Percentiles rank a stretch among this genome's conserved stretches.
Evolutionary conservation across 2,113 vertebrate species (phyloP).

Genomic region (Rutilus rutilus): DNA sequence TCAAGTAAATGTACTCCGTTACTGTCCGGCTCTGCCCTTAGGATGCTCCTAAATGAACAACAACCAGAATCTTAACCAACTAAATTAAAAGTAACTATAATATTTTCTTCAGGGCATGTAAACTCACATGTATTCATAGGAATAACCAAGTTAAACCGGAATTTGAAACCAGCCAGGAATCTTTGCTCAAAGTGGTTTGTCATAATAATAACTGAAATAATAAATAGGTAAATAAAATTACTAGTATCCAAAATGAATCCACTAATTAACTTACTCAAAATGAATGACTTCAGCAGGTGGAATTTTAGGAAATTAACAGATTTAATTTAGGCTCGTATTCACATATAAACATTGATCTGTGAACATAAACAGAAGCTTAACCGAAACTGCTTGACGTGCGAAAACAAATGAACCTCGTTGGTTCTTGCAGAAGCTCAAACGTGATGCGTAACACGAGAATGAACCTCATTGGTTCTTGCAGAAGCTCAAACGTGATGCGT

Average conservation of each 20-base stretch:
- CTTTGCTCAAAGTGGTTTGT: neutral
- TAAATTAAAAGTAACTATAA: neutral
- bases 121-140: neutral
- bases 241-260: neutral
- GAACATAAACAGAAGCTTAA: too few relatives aligned
- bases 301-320: too few relatives aligned
- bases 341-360: too few relatives aligned
- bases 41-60: neutral
- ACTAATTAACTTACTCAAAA: neutral
- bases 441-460: too few relatives aligned
- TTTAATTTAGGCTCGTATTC: too few relatives aligned
- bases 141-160: neutral
- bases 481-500: too few relatives aligned
- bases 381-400: too few relatives aligned
- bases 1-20: too few relatives aligned
- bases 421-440: too few relatives aligned
- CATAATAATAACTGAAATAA: neutral
- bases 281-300: neutral
- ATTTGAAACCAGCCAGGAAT: neutral
- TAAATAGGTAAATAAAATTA: neutral
- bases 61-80: neutral
- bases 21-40: too few relatives aligned
- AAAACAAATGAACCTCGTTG: too few relatives aligned
- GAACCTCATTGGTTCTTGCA: too few relatives aligned
- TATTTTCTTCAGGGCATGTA: neutral